Evolutionary conservation across 2,888 invertebrate genomes (phyloP).

Genomic region (Hydropsyche betteni): DNA sequence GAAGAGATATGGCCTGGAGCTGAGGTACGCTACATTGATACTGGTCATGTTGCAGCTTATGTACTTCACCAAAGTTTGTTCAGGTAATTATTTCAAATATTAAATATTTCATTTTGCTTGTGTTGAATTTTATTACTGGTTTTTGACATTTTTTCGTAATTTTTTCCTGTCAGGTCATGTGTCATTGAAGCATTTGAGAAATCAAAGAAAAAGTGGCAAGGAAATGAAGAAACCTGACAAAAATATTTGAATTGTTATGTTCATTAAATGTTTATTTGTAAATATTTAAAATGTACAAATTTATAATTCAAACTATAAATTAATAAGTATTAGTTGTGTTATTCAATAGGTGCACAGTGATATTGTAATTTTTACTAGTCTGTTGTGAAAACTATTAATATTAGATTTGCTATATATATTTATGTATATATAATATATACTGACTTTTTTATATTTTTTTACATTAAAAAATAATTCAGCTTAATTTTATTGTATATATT

Average conservation of each 20-base stretch:
- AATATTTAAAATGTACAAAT: no score
- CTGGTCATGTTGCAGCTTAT: slow-evolving; percentile 91
- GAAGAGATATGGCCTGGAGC: slow-evolving; percentile 94
- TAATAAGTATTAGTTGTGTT: no score
- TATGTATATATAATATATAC: no score
- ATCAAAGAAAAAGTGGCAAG: slow-evolving; percentile 66
- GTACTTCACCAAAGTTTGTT: slow-evolving; percentile 87
- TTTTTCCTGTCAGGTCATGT: slow-evolving; percentile 68
- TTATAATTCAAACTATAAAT: no score
- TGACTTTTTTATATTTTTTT: no score
- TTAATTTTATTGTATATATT: no score
- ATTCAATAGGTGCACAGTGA: no score
- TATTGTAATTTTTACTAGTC: no score
- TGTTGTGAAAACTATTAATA: no score
- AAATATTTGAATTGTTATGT: not conserved
- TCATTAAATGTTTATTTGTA: no score
- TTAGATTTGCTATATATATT: no score
- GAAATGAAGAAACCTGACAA: not conserved
- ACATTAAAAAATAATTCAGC: no score
- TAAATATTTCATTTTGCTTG: not conserved
- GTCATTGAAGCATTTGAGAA: slow-evolving; percentile 80
- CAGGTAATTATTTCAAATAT: slow-evolving; percentile 67
- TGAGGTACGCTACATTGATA: slow-evolving; percentile 86
- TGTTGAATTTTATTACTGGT: not conserved
- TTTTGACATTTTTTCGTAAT: slow-evolving; percentile 41